Percentiles rank a stretch among this genome's conserved stretches.
Conservation (phyloP, 2,113 vertebrate genomes). For the Procavia capensis region DNA sequence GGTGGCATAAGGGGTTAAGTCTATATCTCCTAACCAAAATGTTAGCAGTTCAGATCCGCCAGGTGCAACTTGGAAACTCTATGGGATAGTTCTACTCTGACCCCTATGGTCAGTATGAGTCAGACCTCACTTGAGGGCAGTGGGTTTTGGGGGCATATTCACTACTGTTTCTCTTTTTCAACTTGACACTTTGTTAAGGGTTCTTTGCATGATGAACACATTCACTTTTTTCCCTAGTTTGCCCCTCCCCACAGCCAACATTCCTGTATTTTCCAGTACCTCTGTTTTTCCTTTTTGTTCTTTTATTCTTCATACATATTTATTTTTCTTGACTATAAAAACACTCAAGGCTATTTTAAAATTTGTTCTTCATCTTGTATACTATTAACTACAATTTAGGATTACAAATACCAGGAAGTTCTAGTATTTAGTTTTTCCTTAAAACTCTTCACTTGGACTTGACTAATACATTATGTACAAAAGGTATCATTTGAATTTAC, state of each 20-base stretch:
- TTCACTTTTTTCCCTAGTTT: background rate
- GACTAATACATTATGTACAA: background rate
- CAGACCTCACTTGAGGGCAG: too few species aligned
- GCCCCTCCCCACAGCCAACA: background rate
- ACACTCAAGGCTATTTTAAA: background rate
- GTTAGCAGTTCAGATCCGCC: too few species aligned
- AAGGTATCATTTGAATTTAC: conserved; percentile 12
- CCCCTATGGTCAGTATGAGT: too few species aligned
- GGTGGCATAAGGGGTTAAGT: too few species aligned
- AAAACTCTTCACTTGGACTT: background rate
- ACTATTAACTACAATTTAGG: background rate
- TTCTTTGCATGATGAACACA: background rate
- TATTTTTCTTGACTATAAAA: background rate
- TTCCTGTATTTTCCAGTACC: background rate
- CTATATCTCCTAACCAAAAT: too few species aligned
- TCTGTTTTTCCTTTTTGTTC: background rate
- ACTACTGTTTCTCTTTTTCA: background rate
- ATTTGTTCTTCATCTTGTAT: background rate
- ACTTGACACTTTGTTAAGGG: background rate
- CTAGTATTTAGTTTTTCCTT: background rate
- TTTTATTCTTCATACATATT: background rate
- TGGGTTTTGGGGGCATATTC: too few species aligned
- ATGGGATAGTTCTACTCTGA: too few species aligned
- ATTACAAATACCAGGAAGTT: background rate
- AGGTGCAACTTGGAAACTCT: too few species aligned